Base-by-base conservation (phyloP, 1,140 invertebrate species). In the Drosophila grimshawi region DNA sequence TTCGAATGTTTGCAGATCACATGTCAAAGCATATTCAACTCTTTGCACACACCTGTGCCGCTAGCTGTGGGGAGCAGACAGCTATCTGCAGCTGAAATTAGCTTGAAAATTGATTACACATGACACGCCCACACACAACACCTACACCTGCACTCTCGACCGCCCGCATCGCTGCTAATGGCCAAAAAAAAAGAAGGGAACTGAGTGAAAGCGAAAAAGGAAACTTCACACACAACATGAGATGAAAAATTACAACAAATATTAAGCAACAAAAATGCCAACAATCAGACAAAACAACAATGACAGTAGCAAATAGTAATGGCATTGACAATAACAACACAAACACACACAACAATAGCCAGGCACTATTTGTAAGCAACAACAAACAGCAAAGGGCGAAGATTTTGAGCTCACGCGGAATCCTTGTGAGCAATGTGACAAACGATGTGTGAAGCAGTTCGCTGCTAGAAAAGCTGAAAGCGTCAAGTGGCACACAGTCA, bases 221-320 rank as follows among this genome's bases (percentile, higher is more conserved):
- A 65, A 60, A 76, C 39, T 73, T 59, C 45, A 51, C 52, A 66
- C 45, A 70, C 66, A 72, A 67, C 65, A 71, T 75, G 65, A 80
- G 85, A 89, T 88, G 85, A 88, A 88, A 88, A 88, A 88, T 89
- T 88, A 85, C 85, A 88, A 89, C 80, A 88, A 89, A 85, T 89
- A 88, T 83, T 85, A 80, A 88, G 72, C 77, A 76, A 77, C 39
- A 74, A 35, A 19, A 19, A 19, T 19, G 19, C 19, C 37, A 65
- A 61, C 33, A 65, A 64, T 59, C 56, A 81, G 27, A 49, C 19
- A 5, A 48, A 51, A 59, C 46, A 80, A 61, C 85, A 81, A 70
- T 76, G 70, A 89, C 77, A 90, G 89, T 88, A 80, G 85, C 85
- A 85, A 89, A 90, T 88, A 83, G 85, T 88, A 88, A 88, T 88